These are phyloP conservation scores for Carcharodon carcharias DNA, from an alignment of 2,797 vertebrate genomes.

Conservation along the genomic window DNA sequence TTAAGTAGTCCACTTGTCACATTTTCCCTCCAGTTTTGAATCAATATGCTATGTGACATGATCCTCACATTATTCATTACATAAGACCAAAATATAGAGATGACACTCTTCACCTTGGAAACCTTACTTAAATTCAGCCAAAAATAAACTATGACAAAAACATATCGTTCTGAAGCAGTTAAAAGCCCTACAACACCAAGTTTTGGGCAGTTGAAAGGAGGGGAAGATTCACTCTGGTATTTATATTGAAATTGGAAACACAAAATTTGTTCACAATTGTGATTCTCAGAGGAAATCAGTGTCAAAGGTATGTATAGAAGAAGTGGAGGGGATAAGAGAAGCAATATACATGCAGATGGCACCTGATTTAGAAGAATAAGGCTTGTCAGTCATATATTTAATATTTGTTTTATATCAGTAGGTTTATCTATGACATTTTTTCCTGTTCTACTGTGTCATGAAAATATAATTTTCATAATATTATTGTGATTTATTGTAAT, in stretches of 20 bases:
- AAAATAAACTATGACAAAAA: background rate
- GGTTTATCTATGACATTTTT: background rate
- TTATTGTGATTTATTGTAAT: no score
- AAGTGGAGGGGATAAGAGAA: background rate
- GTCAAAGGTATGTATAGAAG: background rate
- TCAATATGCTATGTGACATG: background rate
- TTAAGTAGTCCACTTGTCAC: background rate
- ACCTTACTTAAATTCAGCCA: background rate
- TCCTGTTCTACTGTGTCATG: background rate
- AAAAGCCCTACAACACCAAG: background rate
- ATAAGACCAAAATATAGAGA: background rate
- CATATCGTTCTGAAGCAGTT: background rate
- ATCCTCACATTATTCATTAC: background rate
- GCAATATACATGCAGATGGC: background rate
- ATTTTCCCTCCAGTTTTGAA: background rate
- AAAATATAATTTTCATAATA: no score
- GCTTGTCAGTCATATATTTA: background rate
- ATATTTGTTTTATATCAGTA: background rate
- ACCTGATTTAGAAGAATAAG: background rate
- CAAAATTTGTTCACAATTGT: background rate
- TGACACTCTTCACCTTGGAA: background rate
- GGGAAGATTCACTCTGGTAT: background rate
- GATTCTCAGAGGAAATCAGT: background rate
- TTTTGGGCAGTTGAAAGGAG: background rate
- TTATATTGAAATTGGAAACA: background rate